These are phyloP conservation scores for Zonotrichia albicollis DNA, from an alignment of 2,797 vertebrate genomes.

Conservation along the genomic window DNA sequence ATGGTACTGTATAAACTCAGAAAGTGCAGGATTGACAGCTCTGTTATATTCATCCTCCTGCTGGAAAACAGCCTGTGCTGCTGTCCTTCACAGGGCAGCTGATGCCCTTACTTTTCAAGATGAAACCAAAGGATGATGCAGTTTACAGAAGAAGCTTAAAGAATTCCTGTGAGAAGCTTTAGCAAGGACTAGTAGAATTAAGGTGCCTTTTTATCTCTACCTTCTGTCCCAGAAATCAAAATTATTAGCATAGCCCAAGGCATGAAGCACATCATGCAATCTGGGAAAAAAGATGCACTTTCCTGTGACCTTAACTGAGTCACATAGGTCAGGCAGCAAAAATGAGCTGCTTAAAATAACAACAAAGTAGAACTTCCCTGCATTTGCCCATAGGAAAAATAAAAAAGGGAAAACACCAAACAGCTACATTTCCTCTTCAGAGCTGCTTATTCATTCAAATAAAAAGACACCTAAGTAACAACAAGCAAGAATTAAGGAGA, in stretches of 20 bases:
- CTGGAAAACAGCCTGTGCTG: neutral
- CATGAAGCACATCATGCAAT: neutral
- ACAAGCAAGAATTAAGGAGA: neutral
- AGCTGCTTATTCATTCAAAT: neutral
- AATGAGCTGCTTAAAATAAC: slow-evolving; percentile 37
- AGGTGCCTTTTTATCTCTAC: slow-evolving; percentile 2
- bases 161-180: slow-evolving; percentile 29
- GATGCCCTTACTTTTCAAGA: neutral
- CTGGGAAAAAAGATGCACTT: neutral
- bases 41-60: neutral
- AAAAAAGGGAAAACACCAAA: neutral
- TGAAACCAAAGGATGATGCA: neutral
- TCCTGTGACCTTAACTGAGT: slow-evolving; percentile 22
- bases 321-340: slow-evolving; percentile 25
- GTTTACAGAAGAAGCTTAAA: neutral
- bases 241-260: slow-evolving; percentile 24
- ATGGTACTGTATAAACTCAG: neutral
- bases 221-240: slow-evolving; percentile 15
- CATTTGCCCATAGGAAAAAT: neutral
- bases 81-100: neutral
- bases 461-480: neutral
- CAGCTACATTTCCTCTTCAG: neutral
- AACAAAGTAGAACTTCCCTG: neutral
- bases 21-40: neutral
- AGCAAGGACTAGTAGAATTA: neutral